Percentiles rank a stretch among this genome's conserved stretches.
These are phyloP conservation scores for Aplysia californica DNA, from an alignment of 1,140 invertebrate species.

Conservation along the genomic window DNA sequence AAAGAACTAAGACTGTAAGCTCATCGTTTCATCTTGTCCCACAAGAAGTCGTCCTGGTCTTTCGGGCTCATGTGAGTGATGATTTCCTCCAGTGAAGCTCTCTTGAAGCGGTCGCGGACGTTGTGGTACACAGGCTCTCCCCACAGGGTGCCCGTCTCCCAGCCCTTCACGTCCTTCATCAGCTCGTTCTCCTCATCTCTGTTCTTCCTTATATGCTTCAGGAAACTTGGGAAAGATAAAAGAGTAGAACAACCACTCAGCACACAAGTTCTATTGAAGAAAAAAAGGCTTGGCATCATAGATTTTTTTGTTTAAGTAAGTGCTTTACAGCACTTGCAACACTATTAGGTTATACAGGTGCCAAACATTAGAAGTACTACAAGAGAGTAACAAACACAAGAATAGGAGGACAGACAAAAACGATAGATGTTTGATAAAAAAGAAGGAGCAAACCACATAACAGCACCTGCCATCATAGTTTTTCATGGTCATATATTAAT, in stretches of 20 bases:
- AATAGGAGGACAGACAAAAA: too few species aligned
- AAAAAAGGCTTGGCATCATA: not conserved
- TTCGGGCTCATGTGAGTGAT: not conserved
- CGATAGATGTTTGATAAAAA: too few species aligned
- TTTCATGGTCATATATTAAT: too few species aligned
- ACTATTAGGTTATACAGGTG: too few species aligned
- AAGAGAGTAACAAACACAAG: not conserved
- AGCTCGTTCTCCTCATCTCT: constrained; percentile 85
- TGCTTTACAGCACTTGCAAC: too few species aligned
- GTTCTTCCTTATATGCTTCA: constrained; percentile 81
- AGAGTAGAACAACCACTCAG: constrained; percentile 63
- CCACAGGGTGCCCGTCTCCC: constrained; percentile 86
- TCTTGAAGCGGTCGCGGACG: constrained; percentile 2
- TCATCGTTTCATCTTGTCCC: constrained; percentile 32
- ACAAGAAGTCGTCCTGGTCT: constrained; percentile 32
- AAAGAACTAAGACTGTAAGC: too few species aligned
- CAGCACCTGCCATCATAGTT: too few species aligned
- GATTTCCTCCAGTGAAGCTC: not conserved
- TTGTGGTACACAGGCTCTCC: constrained; percentile 84
- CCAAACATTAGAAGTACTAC: too few species aligned
- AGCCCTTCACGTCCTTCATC: constrained; percentile 89
- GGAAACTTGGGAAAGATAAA: not conserved
- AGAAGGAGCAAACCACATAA: too few species aligned
- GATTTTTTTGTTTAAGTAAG: too few species aligned
- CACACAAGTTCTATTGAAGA: not conserved